Base-by-base conservation (phyloP, 1,140 invertebrate genomes). In the Hypsibius dujardini region DNA sequence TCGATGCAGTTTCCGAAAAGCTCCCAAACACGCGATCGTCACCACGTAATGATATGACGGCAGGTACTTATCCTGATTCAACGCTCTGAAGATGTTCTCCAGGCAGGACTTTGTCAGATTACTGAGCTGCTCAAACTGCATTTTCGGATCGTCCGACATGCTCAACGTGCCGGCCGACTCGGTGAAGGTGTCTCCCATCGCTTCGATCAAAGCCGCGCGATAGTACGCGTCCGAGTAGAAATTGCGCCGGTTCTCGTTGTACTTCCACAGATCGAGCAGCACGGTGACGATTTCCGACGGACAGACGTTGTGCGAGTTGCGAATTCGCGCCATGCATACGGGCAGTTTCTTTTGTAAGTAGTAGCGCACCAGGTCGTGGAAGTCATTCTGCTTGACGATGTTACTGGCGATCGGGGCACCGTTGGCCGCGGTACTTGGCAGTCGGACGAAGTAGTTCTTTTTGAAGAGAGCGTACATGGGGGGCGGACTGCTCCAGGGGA, bases 181-280 rank as follows among this genome's bases (percentile, higher is more conserved):
- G 7, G 7, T 67, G 62, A 67, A 67, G 42, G 62, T 67, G 12
- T 67, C 62, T 14, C 62, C 62, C 12, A 67, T 3, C 3, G 62
- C 62, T 42, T 67, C 62, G 45, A 67, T 67, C 7, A 50, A 47
- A 45, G 40, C 50, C 97, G 80, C 0, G 94, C 91, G 82, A 75
- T 84, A 85, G 76, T 84, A 85, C 74, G 83, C 82, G 74, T 85
- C 85, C 40, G 83, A 84, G 76, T 82, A 84, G 74, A 79, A 75
- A 81, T 98, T 98, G 76, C 92, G 93, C 14, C 87, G 90, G 78
- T 98, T 98, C 76, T 98, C 95, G 79, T 98, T 98, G 77, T 96
- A 98, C 78, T 96, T 97, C 79, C 97, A 95, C 14, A 98, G 82
- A 81, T 96, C 92, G 71, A 97, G 82, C 0, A 98, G 80, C 78